Evolutionary conservation across 2,888 invertebrate genomes (phyloP), one percentile per base, ranked within the genome.

Genomic region (Lepidochrysops patricia): DNA sequence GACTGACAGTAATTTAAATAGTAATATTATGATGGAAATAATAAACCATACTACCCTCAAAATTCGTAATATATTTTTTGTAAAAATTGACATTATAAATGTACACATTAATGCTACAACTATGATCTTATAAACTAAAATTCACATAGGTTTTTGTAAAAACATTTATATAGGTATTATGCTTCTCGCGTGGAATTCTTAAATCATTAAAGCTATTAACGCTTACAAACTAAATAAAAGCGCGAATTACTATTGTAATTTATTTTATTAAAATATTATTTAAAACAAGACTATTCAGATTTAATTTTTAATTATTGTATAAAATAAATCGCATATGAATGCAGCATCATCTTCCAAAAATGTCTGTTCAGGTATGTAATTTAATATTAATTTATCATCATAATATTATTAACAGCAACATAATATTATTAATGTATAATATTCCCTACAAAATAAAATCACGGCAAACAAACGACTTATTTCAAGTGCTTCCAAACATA

Each of bases 191-290:
- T 54, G 54, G 54, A 54, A 54, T 54, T 19, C 27, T 5, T 15
- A 27, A 54, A 54, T 32, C 15, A 54, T 54, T 54, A 54, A 54
- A 54, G 54, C 54, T 54, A 32, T 54, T 13, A 52, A 54, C 7
- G 6, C 54, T 54, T 54, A 54, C 4, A 54, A 23, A 54, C 54
- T 54, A 54, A 32, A 32, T 54, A 54, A 54, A 54, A 54, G 54
- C 13, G 32, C 54, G 32, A 54, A 32, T 19, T 54, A 54, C 54
- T n/a, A n/a, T n/a, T n/a, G n/a, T n/a, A n/a, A 54, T 54, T 52
- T 7, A 26, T 9, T 27, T 19, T 5, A 29, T 13, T 37, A 13
- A 32, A 54, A 54, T 4, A 32, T 50, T 6, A 27, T 27, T 27
- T 25, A 26, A 50, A 52, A 26, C 13, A n/a, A n/a, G 15, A 26